These are phyloP conservation scores for Entosphenus tridentatus DNA, from an alignment of 2,113 vertebrate species.

Conservation along the genomic window DNA sequence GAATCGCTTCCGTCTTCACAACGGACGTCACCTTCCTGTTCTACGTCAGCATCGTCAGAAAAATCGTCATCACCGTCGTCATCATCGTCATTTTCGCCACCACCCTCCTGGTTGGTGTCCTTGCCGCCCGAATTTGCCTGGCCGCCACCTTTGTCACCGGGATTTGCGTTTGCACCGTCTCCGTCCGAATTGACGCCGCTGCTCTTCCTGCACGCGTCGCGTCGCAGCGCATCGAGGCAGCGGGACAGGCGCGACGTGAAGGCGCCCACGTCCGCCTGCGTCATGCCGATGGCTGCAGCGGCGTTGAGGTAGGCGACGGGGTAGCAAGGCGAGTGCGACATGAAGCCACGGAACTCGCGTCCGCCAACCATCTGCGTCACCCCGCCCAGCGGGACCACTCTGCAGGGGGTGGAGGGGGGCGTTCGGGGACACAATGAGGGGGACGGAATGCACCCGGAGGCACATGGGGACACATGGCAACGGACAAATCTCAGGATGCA, in stretches of 20 bases:
- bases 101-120: too few relatives aligned
- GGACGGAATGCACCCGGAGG: slow-evolving; percentile 13
- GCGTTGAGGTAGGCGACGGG: slow-evolving; percentile 77
- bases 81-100: too few relatives aligned
- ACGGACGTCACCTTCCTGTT: too few relatives aligned
- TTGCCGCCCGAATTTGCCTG: too few relatives aligned
- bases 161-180: too few relatives aligned
- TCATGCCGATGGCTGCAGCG: slow-evolving; percentile 70
- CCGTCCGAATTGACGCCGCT: too few relatives aligned
- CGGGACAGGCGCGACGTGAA: slow-evolving; percentile 74
- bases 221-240: slow-evolving; percentile 30
- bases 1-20: too few relatives aligned
- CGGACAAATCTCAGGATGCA: slow-evolving; percentile 17
- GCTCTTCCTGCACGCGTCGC: too few relatives aligned
- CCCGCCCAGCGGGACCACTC: slow-evolving; percentile 50
- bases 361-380: slow-evolving; percentile 46
- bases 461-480: slow-evolving; percentile 15
- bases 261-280: slow-evolving; percentile 47
- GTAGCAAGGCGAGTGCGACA: slow-evolving; percentile 60
- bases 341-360: slow-evolving; percentile 61
- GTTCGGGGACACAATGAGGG: slow-evolving; percentile 8
- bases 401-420: slow-evolving; percentile 18
- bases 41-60: too few relatives aligned
- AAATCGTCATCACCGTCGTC: too few relatives aligned
- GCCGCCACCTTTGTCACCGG: too few relatives aligned